Evolutionary conservation across 2,113 vertebrate genomes (phyloP).

Genomic region (Pseudopodoces humilis): DNA sequence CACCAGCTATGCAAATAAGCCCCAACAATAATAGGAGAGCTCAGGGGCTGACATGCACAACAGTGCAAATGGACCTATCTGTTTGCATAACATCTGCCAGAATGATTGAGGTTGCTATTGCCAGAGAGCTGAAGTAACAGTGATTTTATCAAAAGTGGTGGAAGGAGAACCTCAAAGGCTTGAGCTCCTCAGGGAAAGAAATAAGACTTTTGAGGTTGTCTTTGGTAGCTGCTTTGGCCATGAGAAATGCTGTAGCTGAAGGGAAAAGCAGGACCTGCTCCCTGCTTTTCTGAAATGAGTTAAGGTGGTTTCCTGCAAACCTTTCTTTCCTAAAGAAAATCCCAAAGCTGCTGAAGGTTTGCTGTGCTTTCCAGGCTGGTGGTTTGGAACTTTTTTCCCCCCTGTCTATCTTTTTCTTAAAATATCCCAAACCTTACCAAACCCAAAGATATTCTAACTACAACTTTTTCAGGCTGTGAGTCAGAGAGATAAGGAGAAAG

Average conservation of each 20-base stretch:
- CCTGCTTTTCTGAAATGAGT: background rate
- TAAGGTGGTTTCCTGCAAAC: background rate
- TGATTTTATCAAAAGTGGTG: background rate
- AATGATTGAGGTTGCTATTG: background rate
- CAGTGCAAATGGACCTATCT: background rate
- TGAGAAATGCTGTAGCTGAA: background rate
- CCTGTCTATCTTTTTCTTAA: background rate
- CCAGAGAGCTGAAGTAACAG: background rate
- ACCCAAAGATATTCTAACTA: background rate
- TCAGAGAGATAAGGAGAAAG: background rate
- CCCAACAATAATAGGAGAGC: background rate
- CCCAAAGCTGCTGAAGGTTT: background rate
- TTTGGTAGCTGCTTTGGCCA: background rate
- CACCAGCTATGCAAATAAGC: background rate
- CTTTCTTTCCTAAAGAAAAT: background rate
- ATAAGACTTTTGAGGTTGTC: background rate
- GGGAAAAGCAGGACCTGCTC: background rate
- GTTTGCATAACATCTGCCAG: slow-evolving; percentile 8
- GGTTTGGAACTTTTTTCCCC: fast-evolving
- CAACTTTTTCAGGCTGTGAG: background rate
- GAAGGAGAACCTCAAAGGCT: background rate
- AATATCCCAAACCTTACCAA: background rate
- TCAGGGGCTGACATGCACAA: background rate
- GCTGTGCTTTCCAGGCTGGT: background rate
- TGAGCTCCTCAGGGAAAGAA: background rate